Percentiles rank a stretch among this genome's conserved stretches.
Evolutionary conservation across 2,888 invertebrate genomes (phyloP).

Genomic region (Epinotia bilunana): DNA sequence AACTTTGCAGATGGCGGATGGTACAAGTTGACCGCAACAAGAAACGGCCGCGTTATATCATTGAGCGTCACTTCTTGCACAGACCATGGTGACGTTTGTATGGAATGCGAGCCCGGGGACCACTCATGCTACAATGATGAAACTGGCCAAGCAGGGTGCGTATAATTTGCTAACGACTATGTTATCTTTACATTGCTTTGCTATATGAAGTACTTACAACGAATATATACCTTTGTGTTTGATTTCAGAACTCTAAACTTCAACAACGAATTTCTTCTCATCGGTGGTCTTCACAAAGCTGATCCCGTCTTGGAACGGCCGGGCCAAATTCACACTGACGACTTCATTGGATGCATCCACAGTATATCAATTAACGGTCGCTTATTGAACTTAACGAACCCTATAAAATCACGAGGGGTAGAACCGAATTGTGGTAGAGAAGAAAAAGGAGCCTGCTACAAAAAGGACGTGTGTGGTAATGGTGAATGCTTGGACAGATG

Average conservation of each 20-base stretch:
- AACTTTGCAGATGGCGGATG: constrained; percentile 94
- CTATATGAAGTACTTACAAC: background rate
- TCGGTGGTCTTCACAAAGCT: constrained; percentile 93
- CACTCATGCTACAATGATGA: constrained; percentile 92
- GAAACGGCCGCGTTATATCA: constrained; percentile 95
- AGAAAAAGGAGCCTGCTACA: constrained; percentile 86
- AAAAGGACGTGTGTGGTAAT: constrained; percentile 81
- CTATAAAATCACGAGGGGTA: constrained; percentile 89
- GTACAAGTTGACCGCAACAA: constrained; percentile 95
- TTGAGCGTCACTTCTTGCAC: constrained; percentile 92
- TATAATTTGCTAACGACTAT: constrained; percentile 50
- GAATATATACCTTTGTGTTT: background rate
- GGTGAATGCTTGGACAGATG: constrained; percentile 94
- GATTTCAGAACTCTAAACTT: constrained; percentile 92
- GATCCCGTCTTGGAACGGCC: constrained; percentile 95
- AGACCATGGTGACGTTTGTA: constrained; percentile 94
- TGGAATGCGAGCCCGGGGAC: constrained; percentile 94
- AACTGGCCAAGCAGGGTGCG: constrained; percentile 94
- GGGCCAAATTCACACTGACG: constrained; percentile 95
- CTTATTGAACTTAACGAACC: constrained; percentile 91
- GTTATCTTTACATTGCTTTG: background rate
- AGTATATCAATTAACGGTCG: constrained; percentile 95
- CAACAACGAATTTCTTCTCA: constrained; percentile 92
- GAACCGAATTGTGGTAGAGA: constrained; percentile 90
- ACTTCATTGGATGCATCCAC: constrained; percentile 97